Evolutionary conservation across 2,888 invertebrate genomes (phyloP), one percentile per base, ranked within the genome.

Genomic region (Acanthacorydalis orientalis): DNA sequence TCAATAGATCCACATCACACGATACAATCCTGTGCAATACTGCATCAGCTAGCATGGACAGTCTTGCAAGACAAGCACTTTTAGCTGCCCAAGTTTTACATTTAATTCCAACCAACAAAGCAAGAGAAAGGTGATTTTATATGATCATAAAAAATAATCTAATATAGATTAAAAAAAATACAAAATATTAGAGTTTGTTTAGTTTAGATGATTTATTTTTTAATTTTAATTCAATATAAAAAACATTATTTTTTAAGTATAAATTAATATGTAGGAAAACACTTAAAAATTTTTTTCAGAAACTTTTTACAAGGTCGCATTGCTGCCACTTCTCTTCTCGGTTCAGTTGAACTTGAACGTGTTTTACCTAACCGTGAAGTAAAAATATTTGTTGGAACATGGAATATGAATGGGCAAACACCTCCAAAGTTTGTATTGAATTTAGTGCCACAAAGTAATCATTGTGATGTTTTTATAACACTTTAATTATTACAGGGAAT

Each of bases 401-500:
- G 95, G 93, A 96, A 96, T 63, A 93, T 95, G 91, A 92, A 91
- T 65, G 92, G 91, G 33, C 87, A 92, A 60, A 72, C 74, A 54
- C 83, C 85, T 41, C 85, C 85, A 42, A 80, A 80, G 88, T 89
- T 70, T 69, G 57, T 55, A 41, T 11, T 16, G 31, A 12, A 44
- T 34, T 14, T 10, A 23, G n/a, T 42, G 37, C 38, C 32, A 3
- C 39, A 23, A 31, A 31, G 12, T n/a, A 35, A 15, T 11, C n/a
- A 14, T 23, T 40, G 14, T 14, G 14, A 44, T 4, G 35, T 43
- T 23, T 40, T 38, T 33, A 11, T 31, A 37, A 33, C n/a, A 41
- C 11, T 42, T n/a, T 42, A 8, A 16, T 42, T 15, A 23, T 64
- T 64, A 48, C 63, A 86, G 85, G 52, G 83, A 86, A 63, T 65